A percentile compares a stretch with the other conserved stretches of the same genome.
Conservation (phyloP, 2,888 invertebrate species). For the Drosophila nigricruria region DNA sequence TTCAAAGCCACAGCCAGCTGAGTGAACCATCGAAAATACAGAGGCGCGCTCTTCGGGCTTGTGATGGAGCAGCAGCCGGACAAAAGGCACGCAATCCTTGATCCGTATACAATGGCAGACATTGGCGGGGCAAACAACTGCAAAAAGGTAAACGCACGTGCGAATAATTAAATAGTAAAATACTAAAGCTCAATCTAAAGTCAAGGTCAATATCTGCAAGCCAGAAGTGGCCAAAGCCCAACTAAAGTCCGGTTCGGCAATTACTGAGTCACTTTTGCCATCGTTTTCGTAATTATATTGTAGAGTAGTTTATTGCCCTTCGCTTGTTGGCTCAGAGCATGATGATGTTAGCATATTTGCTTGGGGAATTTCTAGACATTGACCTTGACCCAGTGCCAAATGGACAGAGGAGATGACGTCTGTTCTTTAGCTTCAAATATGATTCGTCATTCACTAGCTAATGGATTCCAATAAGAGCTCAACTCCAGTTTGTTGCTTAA, state of each 20-base stretch:
- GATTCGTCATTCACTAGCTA: not conserved
- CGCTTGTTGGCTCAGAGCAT: conserved; percentile 56
- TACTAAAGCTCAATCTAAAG: conserved; percentile 1
- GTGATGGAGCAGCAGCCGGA: conserved; percentile 63
- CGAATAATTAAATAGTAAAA: conserved; percentile 5
- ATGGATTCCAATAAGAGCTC: not conserved
- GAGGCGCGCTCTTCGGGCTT: conserved; percentile 55
- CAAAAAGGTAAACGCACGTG: conserved; percentile 31
- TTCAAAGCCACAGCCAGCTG: conserved; percentile 77
- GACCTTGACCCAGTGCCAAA: conserved; percentile 68
- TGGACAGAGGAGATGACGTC: conserved; percentile 16
- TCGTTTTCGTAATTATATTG: conserved; percentile 39
- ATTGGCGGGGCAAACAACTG: conserved; percentile 37
- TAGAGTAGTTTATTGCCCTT: conserved; percentile 76
- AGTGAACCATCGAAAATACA: conserved; percentile 67
- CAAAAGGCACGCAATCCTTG: conserved; percentile 75
- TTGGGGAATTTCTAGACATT: conserved; percentile 72
- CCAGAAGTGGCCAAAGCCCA: conserved; percentile 62
- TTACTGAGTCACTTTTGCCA: conserved; percentile 74
- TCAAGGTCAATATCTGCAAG: conserved; percentile 66
- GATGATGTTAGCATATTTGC: conserved; percentile 64
- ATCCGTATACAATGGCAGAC: conserved; percentile 81
- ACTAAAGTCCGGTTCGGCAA: conserved; percentile 58
- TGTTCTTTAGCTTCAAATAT: conserved; percentile 48
- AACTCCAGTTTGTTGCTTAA: conserved; percentile 56